Base-by-base conservation (phyloP, 2,888 invertebrate genomes). In the Dolomedes plantarius region DNA sequence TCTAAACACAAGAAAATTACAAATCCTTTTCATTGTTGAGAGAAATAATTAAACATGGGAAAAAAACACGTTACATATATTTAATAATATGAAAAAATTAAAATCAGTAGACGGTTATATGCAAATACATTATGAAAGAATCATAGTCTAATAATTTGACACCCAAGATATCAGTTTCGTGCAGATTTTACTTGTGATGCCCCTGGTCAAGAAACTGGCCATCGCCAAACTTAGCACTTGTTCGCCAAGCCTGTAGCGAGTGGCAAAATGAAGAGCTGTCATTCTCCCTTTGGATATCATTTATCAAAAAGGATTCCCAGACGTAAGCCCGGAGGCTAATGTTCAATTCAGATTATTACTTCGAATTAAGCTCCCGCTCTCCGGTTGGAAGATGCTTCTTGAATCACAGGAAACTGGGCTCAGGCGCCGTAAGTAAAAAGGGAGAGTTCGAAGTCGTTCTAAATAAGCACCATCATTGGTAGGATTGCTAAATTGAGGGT, bases 311-410 rank as follows among this genome's bases (percentile, higher is more conserved):
- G 76, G 73, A 39, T 62, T 85, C 74, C 69, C 67, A 83, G 73
- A 72, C 76, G 69, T 82, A 76, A 76, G 28, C 72, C 83, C 77
- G 67, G 56, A 76, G 83, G 83, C 76, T 29, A 56, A 13, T 81
- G 75, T 81, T 74, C 77, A 72, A 77, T 77, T 85, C 77, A 23
- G 77, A 85, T 76, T 82, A 75, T 82, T 82, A 71, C 77, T 77
- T 56, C 41, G 83, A 85, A 77, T 85, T 56, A 78, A 72, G 56
- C 72, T 65, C 76, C 50, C 64, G 75, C 82, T 76, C 69, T 83
- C 65, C 72, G 64, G 65, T 68, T 64, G 64, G 76, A 77, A 46
- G 76, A 68, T 11, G 28, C 39, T 23, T 71, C 46, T 39, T 67
- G 2, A 46, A 46, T 16, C 46, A 16, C 11, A 2, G 16, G 46